These are phyloP conservation scores for Blera fallax DNA, from an alignment of 2,888 invertebrate genomes.

Conservation along the genomic window DNA sequence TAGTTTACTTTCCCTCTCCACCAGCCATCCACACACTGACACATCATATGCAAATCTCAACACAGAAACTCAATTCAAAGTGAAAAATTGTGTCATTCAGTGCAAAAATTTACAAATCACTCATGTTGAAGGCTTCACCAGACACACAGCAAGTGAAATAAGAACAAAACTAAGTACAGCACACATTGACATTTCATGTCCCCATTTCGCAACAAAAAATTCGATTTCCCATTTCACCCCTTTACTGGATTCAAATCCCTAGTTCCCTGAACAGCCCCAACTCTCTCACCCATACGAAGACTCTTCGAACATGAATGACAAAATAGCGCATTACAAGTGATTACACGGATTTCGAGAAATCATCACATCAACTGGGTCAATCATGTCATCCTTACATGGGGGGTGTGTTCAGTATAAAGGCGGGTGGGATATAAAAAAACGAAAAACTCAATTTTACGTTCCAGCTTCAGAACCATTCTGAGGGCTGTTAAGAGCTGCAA, in stretches of 20 bases:
- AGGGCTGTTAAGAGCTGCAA: conserved; percentile 38
- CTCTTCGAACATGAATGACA: conserved; percentile 39
- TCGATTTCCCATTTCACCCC: conserved; percentile 55
- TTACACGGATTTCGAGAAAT: conserved; percentile 68
- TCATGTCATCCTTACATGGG: conserved; percentile 28
- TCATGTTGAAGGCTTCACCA: conserved; percentile 44
- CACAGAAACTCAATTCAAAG: conserved; percentile 64
- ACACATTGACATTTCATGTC: conserved; percentile 63
- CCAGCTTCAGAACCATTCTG: conserved; percentile 43
- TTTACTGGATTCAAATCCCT: conserved; percentile 12
- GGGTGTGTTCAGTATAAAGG: conserved; percentile 31
- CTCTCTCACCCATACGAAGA: neutral
- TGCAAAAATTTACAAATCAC: conserved; percentile 63
- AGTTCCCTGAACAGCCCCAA: neutral
- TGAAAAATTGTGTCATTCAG: conserved; percentile 69
- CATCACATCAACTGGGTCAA: conserved; percentile 71
- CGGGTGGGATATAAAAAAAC: neutral
- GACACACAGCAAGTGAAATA: conserved; percentile 2
- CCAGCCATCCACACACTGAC: neutral
- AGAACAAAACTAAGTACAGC: conserved; percentile 47
- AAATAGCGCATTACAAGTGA: conserved; percentile 71
- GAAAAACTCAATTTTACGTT: neutral
- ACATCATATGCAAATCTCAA: conserved; percentile 49
- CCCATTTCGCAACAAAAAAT: conserved; percentile 43
- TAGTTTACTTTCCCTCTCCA: conserved; percentile 38